These are phyloP conservation scores for Diplosoma virens DNA, from an alignment of 23 tunicate genomes.

Conservation along the genomic window DNA sequence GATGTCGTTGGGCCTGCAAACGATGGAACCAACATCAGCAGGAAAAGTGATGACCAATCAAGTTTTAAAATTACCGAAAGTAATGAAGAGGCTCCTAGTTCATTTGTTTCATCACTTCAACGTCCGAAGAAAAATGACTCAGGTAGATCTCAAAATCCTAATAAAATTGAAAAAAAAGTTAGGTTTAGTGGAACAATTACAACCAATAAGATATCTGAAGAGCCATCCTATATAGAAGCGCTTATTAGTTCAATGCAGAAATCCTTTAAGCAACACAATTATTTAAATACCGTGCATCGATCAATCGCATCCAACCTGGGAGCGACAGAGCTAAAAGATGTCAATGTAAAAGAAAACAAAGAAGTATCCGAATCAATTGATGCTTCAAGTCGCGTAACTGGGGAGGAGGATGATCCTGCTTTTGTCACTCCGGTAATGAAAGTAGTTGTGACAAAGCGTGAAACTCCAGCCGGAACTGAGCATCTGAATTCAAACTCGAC, in stretches of 20 bases:
- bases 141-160: neutral
- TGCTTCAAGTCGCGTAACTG: neutral
- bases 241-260: conserved; percentile 46
- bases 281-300: conserved; percentile 2
- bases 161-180: conserved; percentile 60
- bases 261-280: conserved; percentile 11
- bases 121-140: neutral
- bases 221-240: conserved; percentile 69
- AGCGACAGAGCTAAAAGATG: neutral
- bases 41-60: neutral
- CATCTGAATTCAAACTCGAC: neutral
- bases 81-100: conserved; percentile 14
- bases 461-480: conserved; percentile 39
- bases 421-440: conserved; percentile 76
- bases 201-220: conserved; percentile 54
- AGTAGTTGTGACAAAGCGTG: conserved; percentile 74
- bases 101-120: conserved; percentile 18
- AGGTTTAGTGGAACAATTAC: conserved; percentile 75
- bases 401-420: conserved; percentile 34
- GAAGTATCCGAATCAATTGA: neutral
- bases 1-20: neutral
- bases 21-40: neutral
- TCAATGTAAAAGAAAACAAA: neutral
- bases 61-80: neutral
- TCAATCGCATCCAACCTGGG: neutral